Conservation (phyloP, 1,140 invertebrate genomes). For the Phthorimaea operculella region DNA sequence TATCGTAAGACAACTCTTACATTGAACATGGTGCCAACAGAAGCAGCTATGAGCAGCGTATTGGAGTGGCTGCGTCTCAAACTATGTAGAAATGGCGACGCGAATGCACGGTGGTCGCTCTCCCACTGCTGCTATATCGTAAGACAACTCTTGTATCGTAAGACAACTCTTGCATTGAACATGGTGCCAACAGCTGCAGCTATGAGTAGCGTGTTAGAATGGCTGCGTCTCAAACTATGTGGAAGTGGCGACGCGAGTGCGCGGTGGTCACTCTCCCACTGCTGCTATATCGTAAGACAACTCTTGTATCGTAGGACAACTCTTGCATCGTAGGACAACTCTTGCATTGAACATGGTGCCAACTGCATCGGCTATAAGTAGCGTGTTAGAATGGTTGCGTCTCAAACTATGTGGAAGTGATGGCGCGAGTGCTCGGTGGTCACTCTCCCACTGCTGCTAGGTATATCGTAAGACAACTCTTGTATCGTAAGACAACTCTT, state of each 20-base stretch:
- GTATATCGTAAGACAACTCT: constrained; percentile 45
- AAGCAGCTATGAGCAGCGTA: constrained; percentile 41
- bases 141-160: constrained; percentile 20
- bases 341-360: neutral
- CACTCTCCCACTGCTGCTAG: constrained; percentile 53
- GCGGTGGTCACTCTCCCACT: constrained; percentile 47
- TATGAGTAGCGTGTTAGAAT: constrained; percentile 23
- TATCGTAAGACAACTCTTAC: neutral
- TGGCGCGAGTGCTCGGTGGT: constrained; percentile 47
- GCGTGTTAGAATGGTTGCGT: constrained; percentile 57
- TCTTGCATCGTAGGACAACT: no score
- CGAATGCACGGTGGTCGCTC: constrained; percentile 47
- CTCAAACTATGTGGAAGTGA: constrained; percentile 23
- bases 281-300: constrained; percentile 62
- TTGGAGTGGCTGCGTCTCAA: neutral
- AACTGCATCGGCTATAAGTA: constrained; percentile 51
- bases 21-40: constrained; percentile 20
- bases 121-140: constrained; percentile 61
- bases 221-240: constrained; percentile 15
- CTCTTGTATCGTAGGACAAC: no score
- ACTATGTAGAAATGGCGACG: constrained; percentile 23
- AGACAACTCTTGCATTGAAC: neutral
- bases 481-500: no score
- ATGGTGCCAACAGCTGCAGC: constrained; percentile 39
- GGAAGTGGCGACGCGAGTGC: constrained; percentile 32